Evolutionary conservation across 2,888 invertebrate genomes (phyloP).

Genomic region (Cryptocheilus praepositus): DNA sequence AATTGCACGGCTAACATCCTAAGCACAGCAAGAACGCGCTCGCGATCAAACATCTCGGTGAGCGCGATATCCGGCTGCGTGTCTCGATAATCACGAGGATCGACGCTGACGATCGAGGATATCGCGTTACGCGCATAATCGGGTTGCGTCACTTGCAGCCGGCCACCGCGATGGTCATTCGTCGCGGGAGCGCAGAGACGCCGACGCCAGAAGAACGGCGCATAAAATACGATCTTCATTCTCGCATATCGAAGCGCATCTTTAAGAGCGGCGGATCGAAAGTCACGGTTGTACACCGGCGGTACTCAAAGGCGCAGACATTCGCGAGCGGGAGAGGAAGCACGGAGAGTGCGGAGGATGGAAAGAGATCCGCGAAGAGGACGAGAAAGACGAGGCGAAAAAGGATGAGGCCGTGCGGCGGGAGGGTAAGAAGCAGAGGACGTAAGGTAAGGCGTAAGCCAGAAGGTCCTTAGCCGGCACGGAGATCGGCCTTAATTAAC

Average conservation of each 20-base stretch:
- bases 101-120: not conserved
- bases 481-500: slow-evolving; percentile 62
- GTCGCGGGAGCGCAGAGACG: not conserved
- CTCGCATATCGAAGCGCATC: slow-evolving; percentile 35
- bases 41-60: too few species aligned
- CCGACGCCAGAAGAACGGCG: slow-evolving; percentile 15
- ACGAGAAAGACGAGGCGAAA: slow-evolving; percentile 9
- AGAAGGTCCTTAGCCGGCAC: slow-evolving; percentile 51
- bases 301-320: slow-evolving; percentile 32
- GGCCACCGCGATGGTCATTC: slow-evolving; percentile 11
- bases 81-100: too few species aligned
- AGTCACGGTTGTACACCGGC: slow-evolving; percentile 28
- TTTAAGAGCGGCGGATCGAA: slow-evolving; percentile 32
- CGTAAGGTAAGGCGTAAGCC: slow-evolving; percentile 55
- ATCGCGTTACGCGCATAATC: slow-evolving; percentile 10
- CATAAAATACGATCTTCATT: slow-evolving; percentile 47
- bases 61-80: too few species aligned
- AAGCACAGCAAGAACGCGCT: too few species aligned
- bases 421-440: slow-evolving; percentile 19
- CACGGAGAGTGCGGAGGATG: slow-evolving; percentile 7
- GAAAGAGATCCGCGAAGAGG: not conserved
- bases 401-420: too few species aligned
- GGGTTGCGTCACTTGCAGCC: slow-evolving; percentile 12
- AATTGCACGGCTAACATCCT: too few species aligned
- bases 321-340: slow-evolving; percentile 24